Percentiles rank a stretch among this genome's conserved stretches.
Conservation (phyloP, 1,140 invertebrate species). For the Halictus rubicundus region DNA sequence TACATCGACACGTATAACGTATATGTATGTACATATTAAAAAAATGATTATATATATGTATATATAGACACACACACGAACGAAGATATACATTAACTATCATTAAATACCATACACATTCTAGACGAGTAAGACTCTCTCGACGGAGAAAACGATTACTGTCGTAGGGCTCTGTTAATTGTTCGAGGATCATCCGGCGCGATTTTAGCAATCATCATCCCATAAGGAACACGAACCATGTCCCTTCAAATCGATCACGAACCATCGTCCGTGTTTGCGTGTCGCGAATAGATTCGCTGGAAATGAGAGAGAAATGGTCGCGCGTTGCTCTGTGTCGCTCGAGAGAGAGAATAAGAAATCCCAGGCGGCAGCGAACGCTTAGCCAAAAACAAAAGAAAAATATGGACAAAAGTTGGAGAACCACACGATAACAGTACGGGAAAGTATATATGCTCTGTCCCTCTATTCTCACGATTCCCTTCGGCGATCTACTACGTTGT, state of each 20-base stretch:
- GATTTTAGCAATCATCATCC: constrained; percentile 1
- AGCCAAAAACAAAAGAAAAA: too few species aligned
- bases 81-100: constrained; percentile 10
- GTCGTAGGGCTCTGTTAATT: constrained; percentile 33
- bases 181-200: constrained; percentile 14
- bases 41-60: constrained; percentile 13
- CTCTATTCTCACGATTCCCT: too few species aligned
- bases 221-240: neutral
- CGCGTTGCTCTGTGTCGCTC: constrained; percentile 20
- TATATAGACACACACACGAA: constrained; percentile 48
- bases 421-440: too few species aligned
- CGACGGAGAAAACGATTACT: constrained; percentile 28
- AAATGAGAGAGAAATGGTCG: neutral
- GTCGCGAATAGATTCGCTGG: neutral
- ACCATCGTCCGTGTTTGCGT: neutral
- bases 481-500: too few species aligned
- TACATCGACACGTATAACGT: constrained; percentile 1
- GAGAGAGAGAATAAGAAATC: too few species aligned
- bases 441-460: too few species aligned
- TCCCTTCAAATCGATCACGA: neutral
- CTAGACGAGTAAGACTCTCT: constrained; percentile 37
- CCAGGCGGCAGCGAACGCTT: too few species aligned
- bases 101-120: constrained; percentile 22
- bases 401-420: too few species aligned
- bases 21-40: too few species aligned